These are phyloP conservation scores for Brachypodius melanocephalos DNA, from an alignment of 2,113 vertebrate species.

Conservation along the genomic window DNA sequence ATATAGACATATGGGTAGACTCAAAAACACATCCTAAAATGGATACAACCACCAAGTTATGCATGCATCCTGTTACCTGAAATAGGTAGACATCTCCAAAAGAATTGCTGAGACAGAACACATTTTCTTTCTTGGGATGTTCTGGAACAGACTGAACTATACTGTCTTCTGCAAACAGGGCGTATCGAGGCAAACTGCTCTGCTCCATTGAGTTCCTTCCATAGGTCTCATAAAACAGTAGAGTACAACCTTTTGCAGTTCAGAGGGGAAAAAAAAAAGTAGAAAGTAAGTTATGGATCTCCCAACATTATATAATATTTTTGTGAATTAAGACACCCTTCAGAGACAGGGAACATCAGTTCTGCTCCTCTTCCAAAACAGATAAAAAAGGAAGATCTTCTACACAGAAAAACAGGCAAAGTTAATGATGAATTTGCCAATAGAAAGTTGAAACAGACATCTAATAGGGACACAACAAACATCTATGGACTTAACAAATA, in stretches of 20 bases:
- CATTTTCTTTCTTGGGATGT: slow-evolving; percentile 94
- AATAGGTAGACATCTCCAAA: slow-evolving; percentile 95
- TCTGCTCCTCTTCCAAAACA: fast-evolving
- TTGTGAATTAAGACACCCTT: not conserved
- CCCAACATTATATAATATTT: not conserved
- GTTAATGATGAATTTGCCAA: not conserved
- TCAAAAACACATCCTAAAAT: not conserved
- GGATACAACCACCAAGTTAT: not conserved
- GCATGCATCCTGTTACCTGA: slow-evolving; percentile 77
- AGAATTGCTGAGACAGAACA: slow-evolving; percentile 97
- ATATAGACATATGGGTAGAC: fast-evolving
- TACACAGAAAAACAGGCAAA: not conserved
- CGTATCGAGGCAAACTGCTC: slow-evolving; percentile 82
- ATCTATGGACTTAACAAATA: not conserved
- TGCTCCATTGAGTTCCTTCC: slow-evolving; percentile 85
- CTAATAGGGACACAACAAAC: not conserved
- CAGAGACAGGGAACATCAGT: not conserved
- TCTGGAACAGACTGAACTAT: slow-evolving; percentile 94
- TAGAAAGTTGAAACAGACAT: not conserved
- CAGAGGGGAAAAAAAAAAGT: not conserved
- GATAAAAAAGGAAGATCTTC: not conserved
- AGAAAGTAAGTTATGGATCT: not conserved
- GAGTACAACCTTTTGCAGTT: slow-evolving; percentile 85
- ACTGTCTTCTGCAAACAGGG: slow-evolving; percentile 90
- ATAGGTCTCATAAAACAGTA: slow-evolving; percentile 94